phyloP scores from a whole-genome alignment of 2,797 vertebrate genomes.

The Cephalopachus bancanus region DNA sequence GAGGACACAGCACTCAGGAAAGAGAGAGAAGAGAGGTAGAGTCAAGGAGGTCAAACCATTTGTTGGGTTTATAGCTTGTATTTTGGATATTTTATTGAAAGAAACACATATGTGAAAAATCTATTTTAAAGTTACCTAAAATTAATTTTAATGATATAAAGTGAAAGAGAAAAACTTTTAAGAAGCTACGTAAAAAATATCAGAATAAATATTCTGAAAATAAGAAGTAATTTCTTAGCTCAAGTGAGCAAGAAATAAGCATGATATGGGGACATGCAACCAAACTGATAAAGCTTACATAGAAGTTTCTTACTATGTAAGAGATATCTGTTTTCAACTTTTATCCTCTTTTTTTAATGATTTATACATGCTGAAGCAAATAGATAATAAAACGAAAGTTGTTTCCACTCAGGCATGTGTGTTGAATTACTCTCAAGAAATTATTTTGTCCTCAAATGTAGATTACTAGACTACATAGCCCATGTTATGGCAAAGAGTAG shows the following conservation, averaged over 20 bases:
- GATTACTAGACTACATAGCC: not conserved
- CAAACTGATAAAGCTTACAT: not conserved
- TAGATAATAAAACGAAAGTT: not conserved
- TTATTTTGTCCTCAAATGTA: not conserved
- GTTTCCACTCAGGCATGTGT: not conserved
- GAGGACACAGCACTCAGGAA: not conserved
- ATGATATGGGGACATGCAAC: not conserved
- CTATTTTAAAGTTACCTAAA: not conserved
- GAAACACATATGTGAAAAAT: not conserved
- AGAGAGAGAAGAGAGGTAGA: not conserved
- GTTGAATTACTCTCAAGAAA: slow-evolving; percentile 41
- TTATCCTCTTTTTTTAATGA: not conserved
- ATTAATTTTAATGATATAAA: slow-evolving; percentile 59
- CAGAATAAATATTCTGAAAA: slow-evolving; percentile 24
- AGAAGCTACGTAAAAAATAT: not conserved
- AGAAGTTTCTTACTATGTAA: slow-evolving; percentile 7
- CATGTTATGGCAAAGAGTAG: not conserved
- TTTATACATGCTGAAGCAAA: not conserved
- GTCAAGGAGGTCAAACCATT: not conserved
- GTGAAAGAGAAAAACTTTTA: not conserved
- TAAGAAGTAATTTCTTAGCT: not conserved
- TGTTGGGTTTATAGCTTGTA: not conserved
- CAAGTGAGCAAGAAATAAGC: not conserved
- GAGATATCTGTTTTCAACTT: not conserved
- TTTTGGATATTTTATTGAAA: not conserved